These are phyloP conservation scores for Drosophila arizonae DNA, from an alignment of 1,140 invertebrate genomes.

Conservation along the genomic window DNA sequence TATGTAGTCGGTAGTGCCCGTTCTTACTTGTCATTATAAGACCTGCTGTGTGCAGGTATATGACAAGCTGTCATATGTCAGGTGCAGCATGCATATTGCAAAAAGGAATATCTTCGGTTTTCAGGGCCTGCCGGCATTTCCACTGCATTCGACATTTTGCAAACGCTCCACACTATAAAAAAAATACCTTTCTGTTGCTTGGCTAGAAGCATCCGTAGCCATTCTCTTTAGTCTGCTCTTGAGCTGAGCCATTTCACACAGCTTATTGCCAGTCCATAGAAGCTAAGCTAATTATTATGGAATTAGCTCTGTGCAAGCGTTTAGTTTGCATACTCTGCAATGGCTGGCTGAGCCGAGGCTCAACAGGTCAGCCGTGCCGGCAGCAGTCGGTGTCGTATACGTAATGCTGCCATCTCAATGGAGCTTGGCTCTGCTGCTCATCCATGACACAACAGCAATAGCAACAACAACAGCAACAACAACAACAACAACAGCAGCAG, in stretches of 20 bases:
- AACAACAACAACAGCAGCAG: background rate
- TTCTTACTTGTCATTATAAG: too few species aligned
- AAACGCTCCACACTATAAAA: too few species aligned
- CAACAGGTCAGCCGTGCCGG: constrained; percentile 4
- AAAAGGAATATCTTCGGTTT: too few species aligned
- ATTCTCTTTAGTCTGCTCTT: background rate
- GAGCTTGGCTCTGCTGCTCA: background rate
- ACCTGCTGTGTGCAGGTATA: too few species aligned
- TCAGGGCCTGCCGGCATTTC: too few species aligned
- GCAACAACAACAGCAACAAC: background rate
- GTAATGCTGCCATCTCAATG: constrained; percentile 31
- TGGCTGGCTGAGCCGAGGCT: background rate
- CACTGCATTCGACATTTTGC: too few species aligned
- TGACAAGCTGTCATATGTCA: too few species aligned
- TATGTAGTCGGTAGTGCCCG: too few species aligned
- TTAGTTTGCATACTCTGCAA: constrained; percentile 14
- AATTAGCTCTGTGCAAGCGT: background rate
- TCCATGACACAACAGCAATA: background rate
- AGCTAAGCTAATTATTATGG: background rate
- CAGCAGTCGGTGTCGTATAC: constrained; percentile 21
- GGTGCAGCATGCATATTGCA: too few species aligned
- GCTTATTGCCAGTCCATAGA: background rate
- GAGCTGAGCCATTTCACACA: background rate
- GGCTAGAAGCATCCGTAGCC: background rate
- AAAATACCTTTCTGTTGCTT: too few species aligned